Base-by-base conservation (phyloP, 1,140 invertebrate species). In the Xylocopa sonorina region DNA sequence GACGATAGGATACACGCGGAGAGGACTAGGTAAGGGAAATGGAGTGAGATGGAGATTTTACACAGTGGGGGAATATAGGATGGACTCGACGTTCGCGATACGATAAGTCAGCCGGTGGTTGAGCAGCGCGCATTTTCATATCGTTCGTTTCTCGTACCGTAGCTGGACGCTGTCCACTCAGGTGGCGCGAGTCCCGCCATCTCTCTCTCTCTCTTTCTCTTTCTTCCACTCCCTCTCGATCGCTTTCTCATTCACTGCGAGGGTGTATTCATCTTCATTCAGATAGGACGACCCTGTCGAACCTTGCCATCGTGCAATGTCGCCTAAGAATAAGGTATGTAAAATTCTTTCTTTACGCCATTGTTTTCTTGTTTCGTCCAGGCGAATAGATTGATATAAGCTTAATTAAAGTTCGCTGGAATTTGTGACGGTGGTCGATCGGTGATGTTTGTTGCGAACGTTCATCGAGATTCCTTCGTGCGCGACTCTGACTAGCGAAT, bases 271-370 rank as follows among this genome's bases (percentile, higher is more conserved):
- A 74, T 79, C 81, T 62, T 62, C 68, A 57, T 53, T 67, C 48
- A 21, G 50, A 62, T 41, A 55, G 64, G 32, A 9, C 3, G 9
- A 3, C 3, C 9, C 9, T 9, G 3, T 9, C 38, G n/a, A 50
- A 43, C 27, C 64, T 41, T 2, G 29, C 46, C 5, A 32, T 32
- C 53, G 27, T 32, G 60, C 63, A 21, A 89, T 89, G 89, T 83
- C 88, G 72, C 87, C 89, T 10, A 90, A 87, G 57, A 84, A 85
- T 62, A 90, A 90, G 89, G 89, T 90, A 89, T 55, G 78, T 71
- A 58, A 51, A 29, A 73, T 34, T 38, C 9, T 51, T 12, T 57
- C 48, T n/a, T n/a, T n/a, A n/a, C n/a, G n/a, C n/a, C n/a, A n/a
- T n/a, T n/a, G n/a, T n/a, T n/a, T n/a, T n/a, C n/a, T n/a, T n/a